A percentile compares a stretch with the other conserved stretches of the same genome.
Conservation (phyloP, 2,113 vertebrate species). For the Herpailurus yagouaroundi region DNA sequence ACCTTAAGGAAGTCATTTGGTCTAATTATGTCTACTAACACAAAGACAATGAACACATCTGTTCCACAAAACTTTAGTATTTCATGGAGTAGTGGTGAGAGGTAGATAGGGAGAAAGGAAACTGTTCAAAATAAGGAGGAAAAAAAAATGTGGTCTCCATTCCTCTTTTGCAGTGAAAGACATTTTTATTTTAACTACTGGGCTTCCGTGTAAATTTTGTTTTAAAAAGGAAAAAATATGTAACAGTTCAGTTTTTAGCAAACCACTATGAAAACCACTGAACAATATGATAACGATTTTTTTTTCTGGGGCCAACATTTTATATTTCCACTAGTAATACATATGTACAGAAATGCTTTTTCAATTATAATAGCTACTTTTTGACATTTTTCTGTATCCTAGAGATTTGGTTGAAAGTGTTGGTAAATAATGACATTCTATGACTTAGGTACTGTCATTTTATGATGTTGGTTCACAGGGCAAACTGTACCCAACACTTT, state of each 20-base stretch:
- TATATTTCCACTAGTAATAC: not conserved
- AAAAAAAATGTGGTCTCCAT: not conserved
- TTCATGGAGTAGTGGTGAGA: not conserved
- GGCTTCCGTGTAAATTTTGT: not conserved
- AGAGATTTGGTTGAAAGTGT: not conserved
- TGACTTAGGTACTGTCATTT: not conserved
- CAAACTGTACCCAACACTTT: not conserved
- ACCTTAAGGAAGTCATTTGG: not conserved
- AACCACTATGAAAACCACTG: not conserved
- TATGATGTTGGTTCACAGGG: not conserved
- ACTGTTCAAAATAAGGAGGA: not conserved
- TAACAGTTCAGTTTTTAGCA: not conserved
- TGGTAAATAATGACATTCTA: not conserved
- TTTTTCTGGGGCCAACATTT: not conserved
- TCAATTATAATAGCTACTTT: not conserved
- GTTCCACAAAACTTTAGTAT: not conserved
- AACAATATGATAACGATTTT: not conserved
- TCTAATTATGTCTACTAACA: slow-evolving; percentile 25
- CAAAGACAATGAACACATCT: not conserved
- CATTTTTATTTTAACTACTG: not conserved
- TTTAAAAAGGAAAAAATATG: not conserved
- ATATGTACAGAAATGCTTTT: not conserved
- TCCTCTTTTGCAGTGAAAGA: not conserved
- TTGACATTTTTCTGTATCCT: not conserved
- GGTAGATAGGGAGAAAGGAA: not conserved